Evolutionary conservation across 2,113 vertebrate genomes (phyloP), one percentile per base, ranked within the genome.

Genomic region (Irena cyanogastra): DNA sequence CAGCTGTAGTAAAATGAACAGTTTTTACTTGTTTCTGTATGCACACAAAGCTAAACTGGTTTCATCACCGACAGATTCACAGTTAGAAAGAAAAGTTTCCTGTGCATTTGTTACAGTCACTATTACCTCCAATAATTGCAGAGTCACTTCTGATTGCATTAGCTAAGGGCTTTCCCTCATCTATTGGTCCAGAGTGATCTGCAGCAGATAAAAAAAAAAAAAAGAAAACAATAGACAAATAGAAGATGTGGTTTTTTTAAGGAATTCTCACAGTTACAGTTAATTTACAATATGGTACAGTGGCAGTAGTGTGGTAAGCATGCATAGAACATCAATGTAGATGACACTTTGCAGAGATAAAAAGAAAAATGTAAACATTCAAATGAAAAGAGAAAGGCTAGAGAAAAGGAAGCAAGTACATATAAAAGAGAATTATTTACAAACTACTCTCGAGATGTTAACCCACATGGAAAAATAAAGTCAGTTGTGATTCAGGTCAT

Each of bases 41-140:
- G 8, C 31, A 63, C 9, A 47, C 8, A 84, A 75, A 75, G 23
- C 35, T 71, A 66, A 37, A 44, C 15, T 81, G 39, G 64, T 11
- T 86, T 89, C 28, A 87, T 11, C n/a, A 78, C 2, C 42, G 21
- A 86, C 78, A 63, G 19, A 70, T 45, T 68, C 66, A 72, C 4
- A 63, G 30, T 49, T 61, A 49, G n/a, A 49, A 31, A 9, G 87
- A 88, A 44, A 65, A 59, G 13, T 7, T 57, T 76, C 20, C 42
- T 10, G 3, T 56, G n/a, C 16, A 76, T 27, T 77, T 78, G 4
- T 72, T 89, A 35, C 7, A 69, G 11, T 96, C 84, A 64, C 78
- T 88, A 87, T 98, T 99, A 99, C 99, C 99, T 99, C 99, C 99
- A 93, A 99, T 99, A 72, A 99, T 95, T 94, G 98, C 99, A 76